Conservation (phyloP, 2,888 invertebrate genomes). For the Lamellibrachia columna region DNA sequence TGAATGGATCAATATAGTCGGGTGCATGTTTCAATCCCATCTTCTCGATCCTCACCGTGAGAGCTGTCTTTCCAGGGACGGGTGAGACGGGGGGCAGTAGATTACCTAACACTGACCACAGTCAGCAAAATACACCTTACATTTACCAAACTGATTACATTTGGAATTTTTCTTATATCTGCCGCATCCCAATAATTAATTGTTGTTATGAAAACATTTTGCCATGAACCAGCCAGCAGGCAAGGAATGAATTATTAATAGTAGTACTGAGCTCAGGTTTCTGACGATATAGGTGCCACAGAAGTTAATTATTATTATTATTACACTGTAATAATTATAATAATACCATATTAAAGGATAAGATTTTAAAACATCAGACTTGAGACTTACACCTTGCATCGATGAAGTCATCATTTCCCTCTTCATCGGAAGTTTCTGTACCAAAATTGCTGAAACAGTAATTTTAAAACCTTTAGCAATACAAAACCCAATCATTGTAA, state of each 20-base stretch:
- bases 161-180: background rate
- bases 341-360: background rate
- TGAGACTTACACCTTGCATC: background rate
- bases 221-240: background rate
- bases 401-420: background rate
- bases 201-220: background rate
- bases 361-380: background rate
- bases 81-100: slow-evolving; percentile 53
- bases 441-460: background rate
- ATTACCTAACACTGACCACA: slow-evolving; percentile 48
- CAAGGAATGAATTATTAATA: too few relatives aligned
- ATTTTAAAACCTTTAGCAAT: background rate
- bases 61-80: slow-evolving; percentile 49
- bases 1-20: slow-evolving; percentile 57
- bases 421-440: background rate
- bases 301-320: background rate
- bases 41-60: slow-evolving; percentile 54
- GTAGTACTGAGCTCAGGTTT: too few relatives aligned
- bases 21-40: slow-evolving; percentile 59
- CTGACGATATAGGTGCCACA: too few relatives aligned
- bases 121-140: background rate
- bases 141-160: background rate
- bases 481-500: background rate
- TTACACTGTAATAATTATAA: background rate
- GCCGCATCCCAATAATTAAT: background rate